Base-by-base conservation (phyloP, 2,888 invertebrate species). In the Timema podura region DNA sequence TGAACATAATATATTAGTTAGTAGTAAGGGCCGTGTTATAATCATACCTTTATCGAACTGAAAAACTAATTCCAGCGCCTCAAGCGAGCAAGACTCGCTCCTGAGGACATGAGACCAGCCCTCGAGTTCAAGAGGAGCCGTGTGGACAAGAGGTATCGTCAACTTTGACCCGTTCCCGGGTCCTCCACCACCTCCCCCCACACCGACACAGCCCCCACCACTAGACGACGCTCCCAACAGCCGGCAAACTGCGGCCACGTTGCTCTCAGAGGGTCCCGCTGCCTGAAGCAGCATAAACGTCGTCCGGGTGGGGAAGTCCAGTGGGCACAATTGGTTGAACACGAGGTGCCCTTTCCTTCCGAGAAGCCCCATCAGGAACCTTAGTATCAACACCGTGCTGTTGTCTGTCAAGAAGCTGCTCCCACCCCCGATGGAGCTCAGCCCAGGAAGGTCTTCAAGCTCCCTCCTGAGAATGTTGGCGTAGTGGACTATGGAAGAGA, bases 41-140 rank as follows among this genome's bases (percentile, higher is more conserved):
- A n/a, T n/a, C n/a, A n/a, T n/a, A n/a, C n/a, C n/a, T 68, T 82
- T 81, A 65, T 84, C 84, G 64, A 83, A 77, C 75, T 84, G 84
- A 74, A 83, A 83, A 49, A 83, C 82, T 11, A 84, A 78, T 75
- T 84, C 84, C n/a, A 84, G 77, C 10, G 83, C 83, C 74, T 83
- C 83, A 48, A 84, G 76, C 54, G 83, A 81, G 74, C 84, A 84
- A 2, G 82, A 81, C 0, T 81, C 78, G 71, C 82, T 82, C 51
- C 81, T 80, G 11, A 84, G 77, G 44, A 85, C 83, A 75, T 83
- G 81, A 0, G 83, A 82, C 85, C 85, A 85, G 45, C 84, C 85
- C 74, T 84, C 83, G 8, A 84, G 77, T 74, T 85, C 84, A 7
- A 82, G 77, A 0, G 83, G 82, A 9, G 82, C 79, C 0, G 83